Conservation (phyloP, 2,113 vertebrate species). For the Gallinago undulata region DNA sequence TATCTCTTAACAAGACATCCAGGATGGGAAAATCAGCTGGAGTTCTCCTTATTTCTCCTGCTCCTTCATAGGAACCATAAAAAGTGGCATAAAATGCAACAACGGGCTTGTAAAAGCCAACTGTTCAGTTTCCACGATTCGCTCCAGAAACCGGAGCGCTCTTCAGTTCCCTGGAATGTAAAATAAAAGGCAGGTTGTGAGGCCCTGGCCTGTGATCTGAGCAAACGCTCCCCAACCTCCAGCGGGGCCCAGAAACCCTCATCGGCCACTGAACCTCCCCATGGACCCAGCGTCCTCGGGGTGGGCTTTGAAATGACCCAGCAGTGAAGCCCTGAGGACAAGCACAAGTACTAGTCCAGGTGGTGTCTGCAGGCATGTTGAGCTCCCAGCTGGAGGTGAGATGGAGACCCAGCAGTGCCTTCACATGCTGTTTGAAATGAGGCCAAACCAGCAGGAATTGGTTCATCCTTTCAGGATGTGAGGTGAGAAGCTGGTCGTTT, state of each 20-base stretch:
- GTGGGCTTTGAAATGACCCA: neutral
- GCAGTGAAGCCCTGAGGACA: neutral
- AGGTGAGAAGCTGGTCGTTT: neutral
- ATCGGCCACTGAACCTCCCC: too few species aligned
- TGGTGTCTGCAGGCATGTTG: neutral
- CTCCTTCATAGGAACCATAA: neutral
- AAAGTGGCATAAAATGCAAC: neutral
- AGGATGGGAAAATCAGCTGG: neutral
- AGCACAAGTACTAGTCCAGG: neutral
- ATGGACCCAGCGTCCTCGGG: fast-evolving
- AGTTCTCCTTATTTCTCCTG: neutral
- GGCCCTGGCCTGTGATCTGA: neutral
- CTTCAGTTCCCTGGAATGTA: neutral
- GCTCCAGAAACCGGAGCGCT: fast-evolving
- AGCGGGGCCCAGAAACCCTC: neutral
- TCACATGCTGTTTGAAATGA: neutral
- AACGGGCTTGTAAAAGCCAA: neutral
- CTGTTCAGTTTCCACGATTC: neutral
- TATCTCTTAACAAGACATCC: neutral
- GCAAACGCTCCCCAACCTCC: neutral
- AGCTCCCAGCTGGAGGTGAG: neutral
- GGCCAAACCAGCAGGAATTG: neutral
- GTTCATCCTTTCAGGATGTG: neutral
- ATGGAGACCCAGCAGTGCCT: fast-evolving
- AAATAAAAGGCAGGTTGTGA: neutral